Evolutionary conservation across 2,113 vertebrate genomes (phyloP).

Genomic region (Neodon shergylaensis): DNA sequence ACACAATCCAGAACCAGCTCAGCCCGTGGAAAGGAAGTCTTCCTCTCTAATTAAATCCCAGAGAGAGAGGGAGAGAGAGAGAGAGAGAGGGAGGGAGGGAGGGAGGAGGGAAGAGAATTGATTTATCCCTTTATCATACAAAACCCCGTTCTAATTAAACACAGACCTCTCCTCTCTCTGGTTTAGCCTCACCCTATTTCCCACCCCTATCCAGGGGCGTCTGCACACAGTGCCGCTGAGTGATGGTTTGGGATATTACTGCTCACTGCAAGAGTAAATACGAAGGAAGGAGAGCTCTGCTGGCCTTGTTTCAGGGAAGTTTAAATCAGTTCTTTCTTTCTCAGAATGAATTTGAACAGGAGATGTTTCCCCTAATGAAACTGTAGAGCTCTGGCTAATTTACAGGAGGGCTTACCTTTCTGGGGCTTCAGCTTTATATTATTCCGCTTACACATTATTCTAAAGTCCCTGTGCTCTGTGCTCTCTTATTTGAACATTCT

Average conservation of each 20-base stretch:
- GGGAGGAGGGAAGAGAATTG: neutral
- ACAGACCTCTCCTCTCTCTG: neutral
- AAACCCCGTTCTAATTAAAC: constrained; percentile 66
- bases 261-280: constrained; percentile 42
- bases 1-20: neutral
- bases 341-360: constrained; percentile 36
- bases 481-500: neutral
- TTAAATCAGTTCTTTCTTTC: constrained; percentile 53
- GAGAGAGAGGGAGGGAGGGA: no score
- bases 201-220: constrained; percentile 20
- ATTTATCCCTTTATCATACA: constrained; percentile 62
- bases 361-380: constrained; percentile 54
- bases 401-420: constrained; percentile 13
- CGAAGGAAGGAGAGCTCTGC: neutral
- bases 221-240: neutral
- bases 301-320: neutral
- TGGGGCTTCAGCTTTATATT: neutral
- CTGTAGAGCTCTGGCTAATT: neutral
- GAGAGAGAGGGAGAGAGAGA: no score
- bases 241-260: neutral
- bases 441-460: neutral
- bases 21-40: neutral
- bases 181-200: constrained; percentile 10
- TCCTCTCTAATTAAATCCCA: constrained; percentile 55
- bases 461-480: neutral